Evolutionary conservation across 2,888 invertebrate species (phyloP).

Genomic region (Xestoiulus laeticollis): DNA sequence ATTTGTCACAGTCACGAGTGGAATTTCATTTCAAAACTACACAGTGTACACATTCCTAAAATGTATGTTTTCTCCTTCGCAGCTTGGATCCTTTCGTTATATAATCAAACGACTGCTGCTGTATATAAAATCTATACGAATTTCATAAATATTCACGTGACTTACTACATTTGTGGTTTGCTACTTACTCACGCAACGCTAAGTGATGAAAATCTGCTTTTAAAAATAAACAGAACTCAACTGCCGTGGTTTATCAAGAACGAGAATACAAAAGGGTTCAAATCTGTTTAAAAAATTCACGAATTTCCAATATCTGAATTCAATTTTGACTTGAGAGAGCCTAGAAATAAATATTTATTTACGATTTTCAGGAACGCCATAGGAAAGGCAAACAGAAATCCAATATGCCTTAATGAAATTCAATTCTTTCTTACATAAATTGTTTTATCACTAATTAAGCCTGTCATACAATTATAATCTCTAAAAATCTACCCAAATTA

Average conservation of each 20-base stretch:
- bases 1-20: conserved; percentile 31
- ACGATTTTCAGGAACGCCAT: background rate
- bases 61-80: conserved; percentile 13
- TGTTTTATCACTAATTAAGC: no score
- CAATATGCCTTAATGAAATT: no score
- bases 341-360: background rate
- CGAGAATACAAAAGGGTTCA: background rate
- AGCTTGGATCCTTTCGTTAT: background rate
- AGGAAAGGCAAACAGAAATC: background rate
- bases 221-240: conserved; percentile 16
- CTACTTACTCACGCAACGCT: conserved; percentile 39
- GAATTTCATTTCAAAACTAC: conserved; percentile 1
- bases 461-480: no score
- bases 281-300: background rate
- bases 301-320: background rate
- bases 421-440: no score
- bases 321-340: background rate
- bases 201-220: background rate
- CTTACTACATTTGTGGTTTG: conserved; percentile 28
- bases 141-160: conserved; percentile 24
- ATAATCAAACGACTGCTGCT: background rate
- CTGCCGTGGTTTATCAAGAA: background rate
- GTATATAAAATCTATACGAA: conserved; percentile 41
- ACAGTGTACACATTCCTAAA: background rate
- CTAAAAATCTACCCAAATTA: no score